Conservation (phyloP, 2,797 vertebrate genomes). For the Sebastes oblongus region DNA sequence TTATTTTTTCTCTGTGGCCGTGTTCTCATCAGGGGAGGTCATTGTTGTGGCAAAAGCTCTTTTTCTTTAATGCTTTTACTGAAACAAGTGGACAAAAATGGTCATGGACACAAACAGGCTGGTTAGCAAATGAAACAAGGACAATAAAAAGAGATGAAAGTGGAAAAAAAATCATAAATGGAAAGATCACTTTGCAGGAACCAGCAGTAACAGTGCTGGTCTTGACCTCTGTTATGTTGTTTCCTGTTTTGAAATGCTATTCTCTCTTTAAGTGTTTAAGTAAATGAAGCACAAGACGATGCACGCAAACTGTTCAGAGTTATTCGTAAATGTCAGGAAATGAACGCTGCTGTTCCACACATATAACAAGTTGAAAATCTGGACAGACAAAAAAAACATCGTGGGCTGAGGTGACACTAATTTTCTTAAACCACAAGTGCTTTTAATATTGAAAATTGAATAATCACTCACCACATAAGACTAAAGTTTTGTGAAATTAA, state of each 20-base stretch:
- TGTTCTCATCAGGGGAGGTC: constrained; percentile 42
- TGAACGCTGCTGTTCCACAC: constrained; percentile 27
- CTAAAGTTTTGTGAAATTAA: constrained; percentile 66
- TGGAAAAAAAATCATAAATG: not conserved
- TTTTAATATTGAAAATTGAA: constrained; percentile 64
- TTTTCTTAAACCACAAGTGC: constrained; percentile 79
- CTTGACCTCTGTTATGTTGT: constrained; percentile 44
- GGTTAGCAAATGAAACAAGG: constrained; percentile 24
- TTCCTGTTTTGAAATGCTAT: constrained; percentile 62
- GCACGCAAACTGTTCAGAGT: constrained; percentile 52
- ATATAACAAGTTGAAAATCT: constrained; percentile 41
- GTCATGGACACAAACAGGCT: constrained; percentile 17
- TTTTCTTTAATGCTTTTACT: constrained; percentile 47
- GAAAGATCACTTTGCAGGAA: constrained; percentile 16
- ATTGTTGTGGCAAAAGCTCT: constrained; percentile 29
- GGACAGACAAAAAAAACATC: constrained; percentile 10
- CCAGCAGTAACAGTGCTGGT: constrained; percentile 4
- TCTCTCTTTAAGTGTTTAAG: constrained; percentile 53
- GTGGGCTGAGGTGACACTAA: constrained; percentile 50
- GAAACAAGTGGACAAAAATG: constrained; percentile 32
- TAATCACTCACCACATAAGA: constrained; percentile 62
- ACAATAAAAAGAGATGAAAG: constrained; percentile 17
- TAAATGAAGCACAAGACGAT: constrained; percentile 70
- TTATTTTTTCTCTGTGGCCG: constrained; percentile 59
- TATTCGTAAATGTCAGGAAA: constrained; percentile 47